Percentiles rank a stretch among this genome's conserved stretches.
These are phyloP conservation scores for Smittia sp. DNA, from an alignment of 2,888 invertebrate species.

Conservation along the genomic window DNA sequence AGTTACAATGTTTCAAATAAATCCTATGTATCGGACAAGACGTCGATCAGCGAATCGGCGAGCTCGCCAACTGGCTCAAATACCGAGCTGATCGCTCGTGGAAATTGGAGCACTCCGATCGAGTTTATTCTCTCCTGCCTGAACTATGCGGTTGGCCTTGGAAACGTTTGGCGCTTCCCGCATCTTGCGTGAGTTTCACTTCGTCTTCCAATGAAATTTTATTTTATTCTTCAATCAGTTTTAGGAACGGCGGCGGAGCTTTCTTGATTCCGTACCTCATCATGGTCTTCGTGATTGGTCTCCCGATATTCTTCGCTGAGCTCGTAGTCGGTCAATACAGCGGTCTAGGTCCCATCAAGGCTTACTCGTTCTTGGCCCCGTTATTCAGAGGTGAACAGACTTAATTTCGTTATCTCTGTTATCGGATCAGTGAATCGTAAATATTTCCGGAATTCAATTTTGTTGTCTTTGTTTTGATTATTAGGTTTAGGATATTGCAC, in stretches of 20 bases:
- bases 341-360: conserved; percentile 68
- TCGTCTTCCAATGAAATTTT: no score
- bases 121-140: conserved; percentile 45
- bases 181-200: conserved; percentile 43
- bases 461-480: conserved; percentile 50
- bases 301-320: conserved; percentile 78
- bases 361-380: conserved; percentile 63
- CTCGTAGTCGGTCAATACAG: conserved; percentile 76
- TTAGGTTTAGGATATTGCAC: conserved; percentile 66
- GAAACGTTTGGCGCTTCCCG: conserved; percentile 47
- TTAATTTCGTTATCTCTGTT: neutral
- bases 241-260: conserved; percentile 59
- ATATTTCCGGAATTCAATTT: conserved; percentile 12
- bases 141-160: conserved; percentile 46
- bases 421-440: neutral
- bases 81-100: conserved; percentile 26
- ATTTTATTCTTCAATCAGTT: no score
- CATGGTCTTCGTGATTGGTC: conserved; percentile 72
- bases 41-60: no score
- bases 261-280: conserved; percentile 71
- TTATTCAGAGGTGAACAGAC: conserved; percentile 44
- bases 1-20: no score
- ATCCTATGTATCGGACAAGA: no score
- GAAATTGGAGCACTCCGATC: conserved; percentile 45
- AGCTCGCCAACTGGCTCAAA: neutral